Percentiles rank a stretch among this genome's conserved stretches.
These are phyloP conservation scores for Papilio demoleus DNA, from an alignment of 2,888 invertebrate genomes.

Conservation along the genomic window DNA sequence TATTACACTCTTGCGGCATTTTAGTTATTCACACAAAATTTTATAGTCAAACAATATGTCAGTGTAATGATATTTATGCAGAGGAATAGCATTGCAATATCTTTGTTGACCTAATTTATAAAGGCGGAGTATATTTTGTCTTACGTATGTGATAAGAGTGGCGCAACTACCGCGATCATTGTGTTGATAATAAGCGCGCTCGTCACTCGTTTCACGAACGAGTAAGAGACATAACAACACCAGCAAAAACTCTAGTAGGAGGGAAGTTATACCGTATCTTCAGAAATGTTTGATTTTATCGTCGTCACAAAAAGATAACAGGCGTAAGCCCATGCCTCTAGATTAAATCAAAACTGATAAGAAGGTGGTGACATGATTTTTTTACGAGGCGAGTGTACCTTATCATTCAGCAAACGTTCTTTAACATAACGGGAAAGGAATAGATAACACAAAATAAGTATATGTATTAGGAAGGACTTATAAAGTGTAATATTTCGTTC, in stretches of 20 bases:
- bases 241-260: constrained; percentile 45
- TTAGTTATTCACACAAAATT: constrained; percentile 4
- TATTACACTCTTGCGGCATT: constrained; percentile 51
- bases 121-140: constrained; percentile 25
- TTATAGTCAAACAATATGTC: constrained; percentile 3
- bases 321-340: constrained; percentile 60
- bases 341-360: constrained; percentile 76
- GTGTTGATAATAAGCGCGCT: constrained; percentile 4
- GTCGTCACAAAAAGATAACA: constrained; percentile 73
- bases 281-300: constrained; percentile 71
- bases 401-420: constrained; percentile 48
- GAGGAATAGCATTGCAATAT: constrained; percentile 15
- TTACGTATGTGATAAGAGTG: constrained; percentile 29
- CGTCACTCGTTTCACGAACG: constrained; percentile 20
- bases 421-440: constrained; percentile 25
- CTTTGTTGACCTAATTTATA: constrained; percentile 29
- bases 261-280: constrained; percentile 65
- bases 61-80: constrained; percentile 19
- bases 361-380: constrained; percentile 69
- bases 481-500: neutral
- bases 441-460: constrained; percentile 13
- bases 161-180: constrained; percentile 24
- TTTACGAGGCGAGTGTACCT: constrained; percentile 47
- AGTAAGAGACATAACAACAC: constrained; percentile 7
- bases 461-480: neutral